These are phyloP conservation scores for Camarhynchus parvulus DNA, from an alignment of 2,113 vertebrate genomes.

Conservation along the genomic window DNA sequence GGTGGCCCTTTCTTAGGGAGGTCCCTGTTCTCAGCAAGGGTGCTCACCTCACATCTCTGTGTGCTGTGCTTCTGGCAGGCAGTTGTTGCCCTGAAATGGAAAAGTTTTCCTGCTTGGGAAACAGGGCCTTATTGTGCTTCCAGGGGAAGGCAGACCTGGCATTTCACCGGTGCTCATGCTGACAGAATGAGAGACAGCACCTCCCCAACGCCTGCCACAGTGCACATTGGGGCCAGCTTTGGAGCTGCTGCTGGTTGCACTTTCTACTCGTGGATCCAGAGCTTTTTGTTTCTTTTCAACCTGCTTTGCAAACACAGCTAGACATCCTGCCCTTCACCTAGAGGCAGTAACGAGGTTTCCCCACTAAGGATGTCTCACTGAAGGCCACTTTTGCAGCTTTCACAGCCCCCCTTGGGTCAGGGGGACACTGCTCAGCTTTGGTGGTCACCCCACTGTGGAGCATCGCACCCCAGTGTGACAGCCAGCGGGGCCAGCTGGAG, in stretches of 20 bases:
- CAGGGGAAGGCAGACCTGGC: accelerated
- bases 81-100: neutral
- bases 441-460: neutral
- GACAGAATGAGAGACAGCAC: neutral
- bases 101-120: neutral
- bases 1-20: neutral
- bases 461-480: accelerated
- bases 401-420: neutral
- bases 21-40: neutral
- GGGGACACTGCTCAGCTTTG: neutral
- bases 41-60: accelerated
- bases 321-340: accelerated
- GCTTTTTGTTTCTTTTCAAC: neutral
- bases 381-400: neutral
- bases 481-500: neutral
- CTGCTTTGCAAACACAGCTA: neutral
- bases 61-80: neutral
- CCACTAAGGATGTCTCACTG: neutral
- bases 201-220: accelerated
- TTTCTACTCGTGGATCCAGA: neutral
- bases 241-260: neutral
- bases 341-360: accelerated
- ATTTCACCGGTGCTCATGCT: accelerated
- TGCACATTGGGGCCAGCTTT: neutral
- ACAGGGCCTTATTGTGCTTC: neutral